A percentile compares a stretch with the other conserved stretches of the same genome.
Evolutionary conservation across 2,113 vertebrate genomes (phyloP).

Genomic region (Macroglossus sobrinus): DNA sequence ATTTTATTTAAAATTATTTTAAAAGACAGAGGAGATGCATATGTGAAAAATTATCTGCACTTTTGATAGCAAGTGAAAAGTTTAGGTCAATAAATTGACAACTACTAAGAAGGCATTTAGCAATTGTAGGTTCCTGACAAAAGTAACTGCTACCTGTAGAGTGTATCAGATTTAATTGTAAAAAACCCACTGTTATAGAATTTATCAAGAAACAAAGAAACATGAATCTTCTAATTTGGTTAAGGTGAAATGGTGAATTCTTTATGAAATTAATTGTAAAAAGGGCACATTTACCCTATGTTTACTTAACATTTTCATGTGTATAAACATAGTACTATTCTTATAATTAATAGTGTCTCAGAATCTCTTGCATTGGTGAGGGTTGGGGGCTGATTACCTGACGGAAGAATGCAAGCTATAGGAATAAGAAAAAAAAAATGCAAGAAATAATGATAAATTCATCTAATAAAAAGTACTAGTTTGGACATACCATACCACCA

Average conservation of each 20-base stretch:
- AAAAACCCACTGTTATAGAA: background rate
- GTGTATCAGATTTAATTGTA: background rate
- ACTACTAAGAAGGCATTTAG: background rate
- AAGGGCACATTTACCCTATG: background rate
- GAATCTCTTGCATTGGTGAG: background rate
- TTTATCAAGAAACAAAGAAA: background rate
- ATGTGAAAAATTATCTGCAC: background rate
- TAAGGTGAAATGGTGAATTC: background rate
- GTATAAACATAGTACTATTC: background rate
- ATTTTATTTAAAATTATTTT: conserved; percentile 26
- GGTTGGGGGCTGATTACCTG: background rate
- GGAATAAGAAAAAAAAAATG: background rate
- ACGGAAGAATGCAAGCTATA: background rate
- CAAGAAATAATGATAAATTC: background rate
- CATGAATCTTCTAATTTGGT: background rate
- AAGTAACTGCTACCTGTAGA: background rate
- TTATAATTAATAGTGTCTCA: background rate
- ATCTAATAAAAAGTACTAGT: background rate
- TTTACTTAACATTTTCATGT: background rate
- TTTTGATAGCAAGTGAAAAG: background rate
- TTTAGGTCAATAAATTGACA: background rate
- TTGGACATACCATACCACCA: background rate
- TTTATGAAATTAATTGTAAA: background rate
- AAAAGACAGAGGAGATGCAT: background rate
- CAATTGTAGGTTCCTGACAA: background rate